Percentiles rank a stretch among this genome's conserved stretches.
These are phyloP conservation scores for Anastrepha obliqua DNA, from an alignment of 1,140 invertebrate species.

Conservation along the genomic window DNA sequence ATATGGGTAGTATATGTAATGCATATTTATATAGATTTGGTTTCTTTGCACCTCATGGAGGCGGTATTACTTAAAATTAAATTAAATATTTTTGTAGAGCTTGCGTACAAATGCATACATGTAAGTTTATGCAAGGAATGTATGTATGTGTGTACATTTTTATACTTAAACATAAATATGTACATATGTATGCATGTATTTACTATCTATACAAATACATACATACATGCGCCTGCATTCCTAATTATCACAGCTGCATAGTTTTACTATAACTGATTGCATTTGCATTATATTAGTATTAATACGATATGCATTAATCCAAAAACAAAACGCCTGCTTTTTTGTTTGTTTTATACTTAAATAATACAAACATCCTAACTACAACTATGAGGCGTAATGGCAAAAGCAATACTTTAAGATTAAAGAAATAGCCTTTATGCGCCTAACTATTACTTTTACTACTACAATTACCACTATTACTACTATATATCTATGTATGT, in stretches of 20 bases:
- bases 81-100: neutral
- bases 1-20: neutral
- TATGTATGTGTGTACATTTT: neutral
- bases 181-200: neutral
- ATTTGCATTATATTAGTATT: neutral
- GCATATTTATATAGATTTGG: neutral
- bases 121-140: neutral
- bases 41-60: conserved; percentile 36
- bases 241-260: conserved; percentile 6
- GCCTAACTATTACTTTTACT: conserved; percentile 4
- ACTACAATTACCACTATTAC: conserved; percentile 6
- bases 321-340: no score
- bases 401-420: neutral
- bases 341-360: neutral
- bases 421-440: conserved; percentile 23
- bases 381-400: neutral
- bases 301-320: neutral
- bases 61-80: conserved; percentile 37
- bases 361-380: conserved; percentile 10
- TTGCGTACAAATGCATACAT: neutral
- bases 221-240: neutral
- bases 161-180: neutral
- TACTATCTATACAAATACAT: neutral
- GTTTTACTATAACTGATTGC: neutral
- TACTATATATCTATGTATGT: neutral